Evolutionary conservation across 2,797 vertebrate genomes (phyloP), one percentile per base, ranked within the genome.

Genomic region (Anguilla anguilla): DNA sequence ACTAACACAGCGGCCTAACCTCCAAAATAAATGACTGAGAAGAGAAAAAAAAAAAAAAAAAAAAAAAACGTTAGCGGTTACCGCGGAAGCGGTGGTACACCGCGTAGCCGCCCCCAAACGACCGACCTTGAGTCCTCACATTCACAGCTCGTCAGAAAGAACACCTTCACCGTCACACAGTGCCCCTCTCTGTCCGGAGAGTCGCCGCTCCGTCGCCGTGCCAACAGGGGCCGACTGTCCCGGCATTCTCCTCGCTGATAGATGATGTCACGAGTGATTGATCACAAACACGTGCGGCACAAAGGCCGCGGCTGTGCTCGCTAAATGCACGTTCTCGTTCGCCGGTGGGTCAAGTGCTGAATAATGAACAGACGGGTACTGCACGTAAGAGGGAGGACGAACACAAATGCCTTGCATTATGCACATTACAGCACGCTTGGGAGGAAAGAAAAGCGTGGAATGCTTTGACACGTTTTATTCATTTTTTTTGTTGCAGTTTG

Each of bases 91-190:
- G 13, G 15, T 17, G 15, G 15, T 57, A 4, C 13, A 4, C 55
- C 13, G 55, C 15, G 53, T 11, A 55, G 53, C 53, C 10, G 53
- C 53, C 53, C 39, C 13, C 39, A 43, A 43, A 19, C 55, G 15
- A 0, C 13, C 55, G 15, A 57, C 55, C 55, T 57, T 4, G 55
- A 19, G 55, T 55, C 55, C 13, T 17, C 55, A 17, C 15, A 4
- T 57, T 19, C 13, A 17, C 55, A 11, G 53, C 53, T 55, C 53
- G 1, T 55, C 53, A 2, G 7, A 10, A 55, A 55, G 53, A 87
- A 87, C 89, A 85, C 87, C 86, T 83, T 88, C 85, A 88, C 74
- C 85, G 53, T 85, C 53, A 82, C 84, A 72, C 87, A 87, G 86
- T 83, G 83, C 87, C 31, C 84, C 86, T 84, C 88, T 91, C 88